Base-by-base conservation (phyloP, 2,888 invertebrate species). In the Epistrophe eligans region DNA sequence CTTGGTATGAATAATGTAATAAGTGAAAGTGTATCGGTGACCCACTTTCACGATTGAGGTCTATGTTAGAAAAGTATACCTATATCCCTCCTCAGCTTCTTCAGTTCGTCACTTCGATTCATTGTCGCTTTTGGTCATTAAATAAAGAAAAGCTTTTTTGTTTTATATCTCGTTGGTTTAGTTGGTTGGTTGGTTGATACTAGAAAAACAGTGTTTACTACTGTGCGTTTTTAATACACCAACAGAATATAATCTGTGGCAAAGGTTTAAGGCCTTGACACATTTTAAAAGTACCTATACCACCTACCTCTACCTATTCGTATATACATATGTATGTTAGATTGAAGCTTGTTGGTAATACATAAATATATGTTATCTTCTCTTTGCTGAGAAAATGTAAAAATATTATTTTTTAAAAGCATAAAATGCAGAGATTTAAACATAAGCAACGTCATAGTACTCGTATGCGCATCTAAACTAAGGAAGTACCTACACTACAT, bases 41-140 rank as follows among this genome's bases (percentile, higher is more conserved):
- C 97, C 97, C 95, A 97, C 97, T 97, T 97, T 96, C 96, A 95
- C 95, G 96, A 97, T 97, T 96, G 96, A 97, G 97, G 97, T 97
- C 97, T 97, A 97, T 97, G 97, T 97, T 96, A 96, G 95, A 93
- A 91, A 91, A 83, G 79, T 83, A 66, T 83, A 83, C 55, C 55
- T 66, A 77, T 60, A 62, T 72, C 17, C 72, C 17, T 19, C 11
- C 15, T 43, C 40, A 62, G 62, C 62, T 62, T 81, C 38, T 62
- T 77, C 57, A 48, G 38, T 52, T 80, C 74, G 57, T 60, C 66
- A 77, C 67, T 77, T 85, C 64, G 55, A 73, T 55, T 81, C 81
- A 71, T 82, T 85, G 70, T 73, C 60, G 60, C 50, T 77, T 77
- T 73, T 67, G 48, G 55, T 82, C 48, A 66, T 87, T 83, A 76